phyloP scores from a whole-genome alignment of 2,113 vertebrate species.

The Eclectus roratus region DNA sequence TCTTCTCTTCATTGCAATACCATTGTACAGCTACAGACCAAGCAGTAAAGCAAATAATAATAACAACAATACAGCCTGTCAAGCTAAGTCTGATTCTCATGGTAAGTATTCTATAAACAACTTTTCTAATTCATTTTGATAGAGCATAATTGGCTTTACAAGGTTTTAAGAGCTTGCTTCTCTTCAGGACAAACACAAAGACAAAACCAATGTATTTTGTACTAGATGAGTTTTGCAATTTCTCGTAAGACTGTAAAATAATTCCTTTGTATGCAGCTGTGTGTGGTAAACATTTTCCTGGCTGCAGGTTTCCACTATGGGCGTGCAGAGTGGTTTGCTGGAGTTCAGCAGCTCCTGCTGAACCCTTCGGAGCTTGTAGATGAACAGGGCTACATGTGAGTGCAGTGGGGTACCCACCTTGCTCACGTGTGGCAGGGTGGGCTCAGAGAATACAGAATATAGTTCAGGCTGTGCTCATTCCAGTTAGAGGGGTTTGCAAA shows the following conservation, averaged over 20 bases:
- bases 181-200: constrained; percentile 25
- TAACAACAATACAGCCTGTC: constrained; percentile 51
- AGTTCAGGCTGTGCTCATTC: background rate
- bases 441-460: background rate
- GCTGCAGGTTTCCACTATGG: background rate
- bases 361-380: fast-evolving
- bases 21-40: constrained; percentile 52
- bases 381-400: background rate
- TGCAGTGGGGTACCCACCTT: background rate
- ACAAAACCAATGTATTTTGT: background rate
- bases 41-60: constrained; percentile 60
- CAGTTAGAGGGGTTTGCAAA: background rate
- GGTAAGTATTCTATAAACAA: constrained; percentile 53
- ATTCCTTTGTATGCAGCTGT: background rate
- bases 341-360: background rate
- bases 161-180: constrained; percentile 27
- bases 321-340: background rate
- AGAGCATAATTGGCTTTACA: constrained; percentile 50
- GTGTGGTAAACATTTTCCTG: background rate
- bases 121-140: constrained; percentile 59
- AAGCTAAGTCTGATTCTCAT: constrained; percentile 58
- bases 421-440: fast-evolving
- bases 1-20: constrained; percentile 54
- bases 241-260: background rate
- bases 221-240: constrained; percentile 15